A percentile compares a stretch with the other conserved stretches of the same genome.
Evolutionary conservation across 2,888 invertebrate species (phyloP).

Genomic region (Monopis laevigella): DNA sequence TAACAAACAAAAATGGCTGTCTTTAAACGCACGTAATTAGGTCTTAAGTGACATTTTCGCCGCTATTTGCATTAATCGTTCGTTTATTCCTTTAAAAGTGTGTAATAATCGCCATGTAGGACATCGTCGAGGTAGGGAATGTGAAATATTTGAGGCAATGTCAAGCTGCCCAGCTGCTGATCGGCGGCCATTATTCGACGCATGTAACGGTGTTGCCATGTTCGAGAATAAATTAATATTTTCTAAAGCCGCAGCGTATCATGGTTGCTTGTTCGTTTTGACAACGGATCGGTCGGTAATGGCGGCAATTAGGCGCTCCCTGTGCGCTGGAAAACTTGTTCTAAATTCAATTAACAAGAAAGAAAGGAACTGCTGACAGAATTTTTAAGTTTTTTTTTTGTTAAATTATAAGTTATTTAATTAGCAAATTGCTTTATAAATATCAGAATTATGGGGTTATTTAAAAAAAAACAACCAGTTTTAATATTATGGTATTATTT

Average conservation of each 20-base stretch:
- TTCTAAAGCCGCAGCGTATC: conserved; percentile 22
- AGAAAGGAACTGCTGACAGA: conserved; percentile 18
- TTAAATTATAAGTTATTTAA: no score
- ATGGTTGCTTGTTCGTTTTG: conserved; percentile 22
- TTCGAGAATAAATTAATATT: conserved; percentile 21
- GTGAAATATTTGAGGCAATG: conserved; percentile 21
- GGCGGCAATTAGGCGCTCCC: conserved; percentile 25
- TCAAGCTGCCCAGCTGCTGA: conserved; percentile 19
- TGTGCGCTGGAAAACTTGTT: conserved; percentile 20
- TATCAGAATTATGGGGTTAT: no score
- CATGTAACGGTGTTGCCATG: conserved; percentile 25
- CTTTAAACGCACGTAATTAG: conserved; percentile 16
- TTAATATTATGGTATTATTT: no score
- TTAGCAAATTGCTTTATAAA: no score
- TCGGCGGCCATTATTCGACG: conserved; percentile 20
- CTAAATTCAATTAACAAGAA: conserved; percentile 25
- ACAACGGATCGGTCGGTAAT: conserved; percentile 25
- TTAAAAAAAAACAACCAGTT: no score
- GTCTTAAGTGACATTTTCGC: conserved; percentile 13
- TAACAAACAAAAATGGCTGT: conserved; percentile 15
- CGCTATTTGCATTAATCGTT: conserved; percentile 11
- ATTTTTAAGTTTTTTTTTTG: conserved; percentile 8
- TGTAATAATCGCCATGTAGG: conserved; percentile 19
- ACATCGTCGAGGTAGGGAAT: conserved; percentile 12
- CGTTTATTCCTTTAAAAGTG: conserved; percentile 16